Evolutionary conservation across 1,140 invertebrate species (phyloP).

Genomic region (Drosophila triauraria): DNA sequence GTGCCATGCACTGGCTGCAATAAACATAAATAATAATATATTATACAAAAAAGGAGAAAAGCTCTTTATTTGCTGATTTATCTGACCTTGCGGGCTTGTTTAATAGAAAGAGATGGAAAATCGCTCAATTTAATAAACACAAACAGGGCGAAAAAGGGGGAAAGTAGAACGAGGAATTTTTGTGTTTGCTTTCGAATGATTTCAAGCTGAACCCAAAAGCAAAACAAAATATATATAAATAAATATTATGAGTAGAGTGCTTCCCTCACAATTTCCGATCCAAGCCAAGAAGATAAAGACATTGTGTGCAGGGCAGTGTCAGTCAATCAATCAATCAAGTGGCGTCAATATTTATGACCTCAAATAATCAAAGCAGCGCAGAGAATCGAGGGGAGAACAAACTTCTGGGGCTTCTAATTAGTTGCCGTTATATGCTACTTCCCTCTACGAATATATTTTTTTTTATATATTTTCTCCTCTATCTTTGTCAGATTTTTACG

Average conservation of each 20-base stretch:
- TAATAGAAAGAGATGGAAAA: conserved; percentile 38
- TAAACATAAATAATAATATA: conserved; percentile 46
- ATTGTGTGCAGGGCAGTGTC: conserved; percentile 17
- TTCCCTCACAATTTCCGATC: conserved; percentile 10
- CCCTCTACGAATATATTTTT: conserved; percentile 11
- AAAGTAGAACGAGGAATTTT: neutral
- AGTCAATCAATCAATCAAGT: conserved; percentile 77
- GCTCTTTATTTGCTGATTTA: conserved; percentile 61
- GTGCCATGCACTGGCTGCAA: conserved; percentile 26
- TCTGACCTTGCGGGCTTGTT: conserved; percentile 66
- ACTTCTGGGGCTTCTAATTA: conserved; percentile 65
- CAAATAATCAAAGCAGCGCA: conserved; percentile 68
- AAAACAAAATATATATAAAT: conserved; percentile 22
- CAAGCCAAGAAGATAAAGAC: conserved; percentile 16
- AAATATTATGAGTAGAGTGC: conserved; percentile 20
- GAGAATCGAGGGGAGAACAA: conserved; percentile 11
- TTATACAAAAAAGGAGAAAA: conserved; percentile 29
- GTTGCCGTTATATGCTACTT: conserved; percentile 45
- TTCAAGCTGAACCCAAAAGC: neutral
- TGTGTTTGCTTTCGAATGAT: conserved; percentile 30
- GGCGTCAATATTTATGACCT: conserved; percentile 80
- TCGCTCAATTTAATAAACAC: conserved; percentile 43
- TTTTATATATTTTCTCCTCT: conserved; percentile 15
- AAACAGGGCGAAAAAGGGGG: conserved; percentile 4
- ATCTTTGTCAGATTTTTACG: conserved; percentile 23